Evolutionary conservation across 2,797 vertebrate species (phyloP).

Genomic region (Sebastiscus tertius): DNA sequence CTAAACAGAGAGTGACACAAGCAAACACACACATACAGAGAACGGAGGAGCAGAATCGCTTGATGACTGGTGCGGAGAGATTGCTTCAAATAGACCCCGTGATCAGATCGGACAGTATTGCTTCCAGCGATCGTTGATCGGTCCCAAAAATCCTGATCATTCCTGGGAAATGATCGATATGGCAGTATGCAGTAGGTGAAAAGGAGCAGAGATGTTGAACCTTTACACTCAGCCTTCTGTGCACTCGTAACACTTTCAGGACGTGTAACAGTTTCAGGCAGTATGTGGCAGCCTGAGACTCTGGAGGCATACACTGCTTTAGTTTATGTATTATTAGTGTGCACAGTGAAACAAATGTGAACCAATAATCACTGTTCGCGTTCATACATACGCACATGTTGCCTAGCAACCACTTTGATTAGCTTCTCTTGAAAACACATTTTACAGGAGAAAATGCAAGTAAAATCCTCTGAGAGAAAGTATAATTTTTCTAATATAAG

Average conservation of each 20-base stretch:
- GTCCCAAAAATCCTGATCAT: not conserved
- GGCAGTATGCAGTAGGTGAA: not conserved
- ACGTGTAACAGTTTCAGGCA: not conserved
- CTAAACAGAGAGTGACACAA: not conserved
- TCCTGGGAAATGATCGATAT: not conserved
- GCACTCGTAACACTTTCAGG: not conserved
- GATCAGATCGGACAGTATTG: not conserved
- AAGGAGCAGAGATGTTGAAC: not conserved
- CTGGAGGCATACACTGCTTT: not conserved
- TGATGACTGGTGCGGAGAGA: not conserved
- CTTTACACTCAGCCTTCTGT: not conserved
- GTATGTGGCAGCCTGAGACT: not conserved
- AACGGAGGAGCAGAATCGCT: not conserved
- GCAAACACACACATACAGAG: not conserved
- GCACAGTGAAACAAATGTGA: not conserved
- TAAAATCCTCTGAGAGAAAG: not conserved
- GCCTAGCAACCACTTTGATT: not conserved
- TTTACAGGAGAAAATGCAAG: not conserved
- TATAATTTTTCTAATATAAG: not conserved
- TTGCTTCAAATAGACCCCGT: not conserved
- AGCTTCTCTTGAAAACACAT: not conserved
- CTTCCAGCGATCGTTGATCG: not conserved
- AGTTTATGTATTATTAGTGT: constrained; percentile 8
- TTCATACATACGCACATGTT: not conserved
- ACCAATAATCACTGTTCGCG: not conserved